Evolutionary conservation across 2,797 vertebrate genomes (phyloP), one percentile per base, ranked within the genome.

Genomic region (Coregonus sp.): DNA sequence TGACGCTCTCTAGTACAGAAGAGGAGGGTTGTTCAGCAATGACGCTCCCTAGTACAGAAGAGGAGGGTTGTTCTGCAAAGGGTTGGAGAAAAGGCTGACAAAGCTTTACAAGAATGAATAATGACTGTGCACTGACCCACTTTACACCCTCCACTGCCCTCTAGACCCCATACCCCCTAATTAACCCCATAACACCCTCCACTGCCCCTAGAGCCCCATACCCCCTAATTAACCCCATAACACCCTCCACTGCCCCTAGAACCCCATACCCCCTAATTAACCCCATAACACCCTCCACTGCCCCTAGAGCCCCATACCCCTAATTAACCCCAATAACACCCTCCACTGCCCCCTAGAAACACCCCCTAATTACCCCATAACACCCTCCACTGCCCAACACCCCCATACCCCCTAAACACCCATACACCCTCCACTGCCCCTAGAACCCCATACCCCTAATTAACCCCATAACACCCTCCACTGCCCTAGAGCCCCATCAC

Each of bases 351-450:
- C 86, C 78, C 2, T 5, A 70, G 47, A n/a, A n/a, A n/a, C n/a
- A 63, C n/a, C 1, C 9, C n/a, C 2, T 25, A 18, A 89, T 87
- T 87, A 86, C 83, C 69, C 66, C 4, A 51, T 76, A 79, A 33
- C 25, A 33, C 77, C 89, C 87, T 78, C 90, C 86, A 89, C 85
- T 74, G 59, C 73, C 84, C 75, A 37, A 1, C n/a, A n/a, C n/a
- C 35, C 5, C 0, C 5, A 6, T 37, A 37, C n/a, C 35, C 35
- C 37, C 37, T 37, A 37, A 37, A 37, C 37, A n/a, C 37, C 54
- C 75, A 76, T 37, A 0, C 52, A 18, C 18, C 11, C 87, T 78
- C n/a, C n/a, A n/a, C n/a, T n/a, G n/a, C n/a, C 75, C 71, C 31
- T 18, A 6, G 35, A 37, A 1, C 35, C 5, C 0, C 5, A 6